Evolutionary conservation across 2,888 invertebrate genomes (phyloP), one percentile per base, ranked within the genome.

Genomic region (Ditula angustiorana): DNA sequence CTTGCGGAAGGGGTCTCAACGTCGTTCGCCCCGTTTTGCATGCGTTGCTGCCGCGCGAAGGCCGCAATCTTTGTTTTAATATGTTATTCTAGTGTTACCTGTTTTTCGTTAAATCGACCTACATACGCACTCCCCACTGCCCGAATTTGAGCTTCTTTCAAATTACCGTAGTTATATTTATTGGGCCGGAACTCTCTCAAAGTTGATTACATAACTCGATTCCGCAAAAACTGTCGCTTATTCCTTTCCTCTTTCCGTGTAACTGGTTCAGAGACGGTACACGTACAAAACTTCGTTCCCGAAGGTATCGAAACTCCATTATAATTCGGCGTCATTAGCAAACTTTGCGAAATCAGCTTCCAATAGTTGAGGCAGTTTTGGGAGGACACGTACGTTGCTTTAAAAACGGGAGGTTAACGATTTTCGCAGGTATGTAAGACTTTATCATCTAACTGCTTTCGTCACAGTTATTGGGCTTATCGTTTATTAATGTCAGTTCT

Each of bases 311-410:
- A 71, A 79, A 80, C 78, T 81, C 74, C 73, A 75, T 81, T 81
- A 82, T 81, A 81, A 82, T 82, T 82, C 72, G 62, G 71, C 73
- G 75, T 82, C 81, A 81, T 83, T 82, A 81, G 73, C 65, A 50
- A 79, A 79, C 74, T 81, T 80, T 59, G 65, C 19, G 58, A 72
- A 81, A 80, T 80, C 75, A 78, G 76, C 77, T 71, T 62, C 50
- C 47, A 67, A 60, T 74, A 75, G 74, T 74, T 74, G 56, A n/a
- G 49, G n/a, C 23, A 23, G 41, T 44, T 56, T 44, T 24, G 23
- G 50, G 10, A 49, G 49, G 28, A 35, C 37, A 56, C 47, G 41
- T 50, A 23, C 23, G n/a, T 41, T 41, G 19, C 10, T 41, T 41
- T 7, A 41, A 41, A 37, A 37, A 13, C n/a, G 13, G 13, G 13